Percentiles rank a stretch among this genome's conserved stretches.
phyloP scores from a whole-genome alignment of 1,140 invertebrate genomes.

The Camponotus pennsylvanicus region DNA sequence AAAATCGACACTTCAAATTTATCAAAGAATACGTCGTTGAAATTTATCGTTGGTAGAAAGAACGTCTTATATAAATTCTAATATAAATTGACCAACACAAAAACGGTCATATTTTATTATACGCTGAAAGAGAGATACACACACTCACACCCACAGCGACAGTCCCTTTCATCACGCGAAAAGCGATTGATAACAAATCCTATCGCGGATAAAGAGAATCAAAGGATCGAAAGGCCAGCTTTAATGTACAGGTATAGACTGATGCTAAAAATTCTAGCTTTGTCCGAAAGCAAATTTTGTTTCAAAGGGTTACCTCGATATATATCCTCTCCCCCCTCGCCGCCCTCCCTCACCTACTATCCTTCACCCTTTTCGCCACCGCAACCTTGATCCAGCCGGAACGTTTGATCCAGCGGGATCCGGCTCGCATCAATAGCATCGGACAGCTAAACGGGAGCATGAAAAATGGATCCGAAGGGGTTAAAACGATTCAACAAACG shows the following conservation, averaged over 20 bases:
- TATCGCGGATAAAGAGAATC: conserved; percentile 54
- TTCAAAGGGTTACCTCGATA: conserved; percentile 43
- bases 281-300: conserved; percentile 61
- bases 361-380: neutral
- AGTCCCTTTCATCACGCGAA: conserved; percentile 46
- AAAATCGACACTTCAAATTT: neutral
- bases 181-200: conserved; percentile 62
- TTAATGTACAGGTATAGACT: conserved; percentile 47
- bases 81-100: conserved; percentile 38
- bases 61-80: neutral
- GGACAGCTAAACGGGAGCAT: conserved; percentile 39
- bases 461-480: conserved; percentile 49
- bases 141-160: neutral
- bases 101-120: conserved; percentile 31
- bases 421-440: conserved; percentile 14
- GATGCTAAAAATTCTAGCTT: conserved; percentile 57
- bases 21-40: neutral
- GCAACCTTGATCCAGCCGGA: neutral
- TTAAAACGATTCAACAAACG: conserved; percentile 41
- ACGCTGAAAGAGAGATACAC: conserved; percentile 22
- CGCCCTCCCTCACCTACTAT: neutral
- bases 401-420: conserved; percentile 48
- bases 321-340: neutral
- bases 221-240: conserved; percentile 57
- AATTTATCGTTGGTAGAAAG: conserved; percentile 21